phyloP scores from a whole-genome alignment of 2,888 invertebrate genomes.

The Tanytarsus gracilentus region DNA sequence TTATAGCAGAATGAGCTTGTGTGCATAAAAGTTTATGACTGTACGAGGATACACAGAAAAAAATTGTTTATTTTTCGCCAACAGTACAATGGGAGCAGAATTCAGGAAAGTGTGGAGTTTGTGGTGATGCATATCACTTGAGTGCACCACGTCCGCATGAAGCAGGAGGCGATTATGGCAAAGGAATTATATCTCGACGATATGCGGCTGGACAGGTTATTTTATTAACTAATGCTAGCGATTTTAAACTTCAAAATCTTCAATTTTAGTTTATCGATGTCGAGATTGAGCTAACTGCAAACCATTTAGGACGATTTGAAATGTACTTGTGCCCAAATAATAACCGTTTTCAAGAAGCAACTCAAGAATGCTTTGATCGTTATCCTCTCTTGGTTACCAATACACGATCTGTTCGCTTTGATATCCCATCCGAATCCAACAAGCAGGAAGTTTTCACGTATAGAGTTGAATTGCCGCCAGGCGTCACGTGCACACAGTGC shows the following conservation, averaged over 20 bases:
- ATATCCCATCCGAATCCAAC: constrained; percentile 62
- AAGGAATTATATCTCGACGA: constrained; percentile 72
- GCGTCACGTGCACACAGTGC: constrained; percentile 78
- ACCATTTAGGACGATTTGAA: constrained; percentile 80
- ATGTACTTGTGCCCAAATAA: constrained; percentile 79
- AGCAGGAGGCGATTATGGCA: constrained; percentile 77
- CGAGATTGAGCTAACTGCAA: constrained; percentile 80
- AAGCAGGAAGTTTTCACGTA: constrained; percentile 61
- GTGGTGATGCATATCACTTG: constrained; percentile 75
- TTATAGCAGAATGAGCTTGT: neutral
- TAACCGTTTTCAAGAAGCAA: constrained; percentile 65
- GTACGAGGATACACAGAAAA: too few species aligned
- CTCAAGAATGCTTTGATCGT: constrained; percentile 76
- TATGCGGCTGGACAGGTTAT: constrained; percentile 72
- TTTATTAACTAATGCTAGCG: neutral
- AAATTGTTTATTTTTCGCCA: too few species aligned
- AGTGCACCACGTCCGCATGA: constrained; percentile 72
- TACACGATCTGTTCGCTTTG: constrained; percentile 58
- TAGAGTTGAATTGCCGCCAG: constrained; percentile 68
- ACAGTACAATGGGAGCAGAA: constrained; percentile 82
- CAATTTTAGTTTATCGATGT: constrained; percentile 61
- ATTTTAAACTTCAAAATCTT: neutral
- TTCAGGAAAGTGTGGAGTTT: constrained; percentile 76
- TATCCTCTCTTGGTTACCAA: constrained; percentile 66
- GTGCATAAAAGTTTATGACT: too few species aligned